Conservation (phyloP, 2,113 vertebrate species). For the Hypanus sabinus region DNA sequence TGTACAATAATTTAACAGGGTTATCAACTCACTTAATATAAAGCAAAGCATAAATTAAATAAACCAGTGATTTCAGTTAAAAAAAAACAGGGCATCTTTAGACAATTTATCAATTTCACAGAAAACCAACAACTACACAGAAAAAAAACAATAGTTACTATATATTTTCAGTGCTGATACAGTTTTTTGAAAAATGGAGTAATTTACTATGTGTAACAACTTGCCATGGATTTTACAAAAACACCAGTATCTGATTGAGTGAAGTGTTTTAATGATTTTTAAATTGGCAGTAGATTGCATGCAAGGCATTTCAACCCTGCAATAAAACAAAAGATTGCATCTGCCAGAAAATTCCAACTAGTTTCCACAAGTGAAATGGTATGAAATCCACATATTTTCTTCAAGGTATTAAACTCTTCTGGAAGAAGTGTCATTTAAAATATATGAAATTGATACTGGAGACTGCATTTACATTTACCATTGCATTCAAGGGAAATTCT, state of each 20-base stretch:
- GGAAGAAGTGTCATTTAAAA: not conserved
- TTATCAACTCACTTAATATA: not conserved
- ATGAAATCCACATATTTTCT: not conserved
- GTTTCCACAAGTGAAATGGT: not conserved
- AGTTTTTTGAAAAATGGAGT: not conserved
- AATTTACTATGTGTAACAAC: conserved; percentile 12
- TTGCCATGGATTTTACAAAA: not conserved
- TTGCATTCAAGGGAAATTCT: not conserved
- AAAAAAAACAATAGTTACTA: conserved; percentile 15
- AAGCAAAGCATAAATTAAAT: not conserved
- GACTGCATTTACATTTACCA: not conserved
- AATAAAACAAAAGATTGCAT: not conserved
- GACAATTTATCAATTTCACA: not conserved
- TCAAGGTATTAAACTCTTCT: not conserved
- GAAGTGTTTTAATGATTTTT: conserved; percentile 3
- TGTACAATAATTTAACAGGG: not conserved
- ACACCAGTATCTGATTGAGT: not conserved
- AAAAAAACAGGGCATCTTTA: not conserved
- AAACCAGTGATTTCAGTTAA: not conserved
- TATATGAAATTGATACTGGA: not conserved
- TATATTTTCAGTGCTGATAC: not conserved
- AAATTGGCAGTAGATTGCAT: not conserved
- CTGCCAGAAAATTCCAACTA: not conserved
- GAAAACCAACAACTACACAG: not conserved
- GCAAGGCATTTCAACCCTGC: not conserved